Percentiles rank a stretch among this genome's conserved stretches.
Conservation (phyloP, 2,113 vertebrate species). For the Embiotoca jacksoni region DNA sequence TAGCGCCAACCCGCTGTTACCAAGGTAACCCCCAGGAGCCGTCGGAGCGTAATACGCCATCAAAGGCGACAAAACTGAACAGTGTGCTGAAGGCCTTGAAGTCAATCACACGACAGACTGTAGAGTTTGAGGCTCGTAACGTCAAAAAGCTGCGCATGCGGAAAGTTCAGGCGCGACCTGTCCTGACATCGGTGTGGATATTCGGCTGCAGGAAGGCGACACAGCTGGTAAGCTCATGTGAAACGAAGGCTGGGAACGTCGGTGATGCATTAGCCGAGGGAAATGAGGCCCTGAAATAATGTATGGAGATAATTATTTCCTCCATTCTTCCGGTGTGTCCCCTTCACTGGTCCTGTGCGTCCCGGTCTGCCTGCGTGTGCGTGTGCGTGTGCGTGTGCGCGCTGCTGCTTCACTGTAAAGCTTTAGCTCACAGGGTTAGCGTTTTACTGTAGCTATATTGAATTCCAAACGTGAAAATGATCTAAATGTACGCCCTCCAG, state of each 20-base stretch:
- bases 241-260: constrained; percentile 54
- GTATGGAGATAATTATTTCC: constrained; percentile 80
- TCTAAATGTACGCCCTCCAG: too few relatives aligned
- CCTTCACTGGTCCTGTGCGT: constrained; percentile 39
- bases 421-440: too few relatives aligned
- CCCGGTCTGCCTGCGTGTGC: constrained; percentile 41
- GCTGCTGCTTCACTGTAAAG: background rate
- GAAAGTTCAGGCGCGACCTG: constrained; percentile 18
- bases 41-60: constrained; percentile 31
- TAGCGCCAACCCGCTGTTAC: constrained; percentile 73
- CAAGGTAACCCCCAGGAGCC: constrained; percentile 74
- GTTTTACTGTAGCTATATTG: background rate
- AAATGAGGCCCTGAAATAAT: constrained; percentile 65
- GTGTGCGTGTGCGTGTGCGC: constrained; percentile 24
- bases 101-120: background rate
- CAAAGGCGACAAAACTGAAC: constrained; percentile 42
- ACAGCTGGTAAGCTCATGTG: constrained; percentile 34
- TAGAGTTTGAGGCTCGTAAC: background rate
- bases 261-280: constrained; percentile 55
- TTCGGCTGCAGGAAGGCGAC: background rate
- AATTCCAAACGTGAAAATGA: too few relatives aligned
- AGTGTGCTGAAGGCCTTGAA: constrained; percentile 47
- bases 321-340: constrained; percentile 63
- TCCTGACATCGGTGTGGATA: constrained; percentile 21
- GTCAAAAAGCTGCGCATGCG: constrained; percentile 21